Evolutionary conservation across 2,888 invertebrate species (phyloP), one percentile per base, ranked within the genome.

Genomic region (Hirtodrosophila alboralis): DNA sequence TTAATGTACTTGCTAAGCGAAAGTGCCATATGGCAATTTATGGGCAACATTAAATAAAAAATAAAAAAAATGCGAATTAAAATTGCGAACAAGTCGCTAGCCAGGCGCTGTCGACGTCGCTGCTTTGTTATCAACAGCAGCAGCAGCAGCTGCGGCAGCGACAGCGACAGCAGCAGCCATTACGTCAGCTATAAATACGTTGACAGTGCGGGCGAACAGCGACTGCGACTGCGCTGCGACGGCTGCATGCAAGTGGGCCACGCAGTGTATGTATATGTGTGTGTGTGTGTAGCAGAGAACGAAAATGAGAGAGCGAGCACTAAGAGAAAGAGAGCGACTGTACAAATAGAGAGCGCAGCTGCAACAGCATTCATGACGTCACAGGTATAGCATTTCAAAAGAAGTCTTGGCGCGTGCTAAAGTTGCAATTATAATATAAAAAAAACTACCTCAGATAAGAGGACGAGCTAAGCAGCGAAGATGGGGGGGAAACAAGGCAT

Each of bases 351-450:
- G 51, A 21, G 52, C 56, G 73, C 59, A 72, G 67, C 59, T 72
- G 72, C 56, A 63, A 16, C 53, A 23, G 59, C 38, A 23, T 9
- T 31, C 7, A 10, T 52, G 36, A 43, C 57, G 40, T 57, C 48
- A 49, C 34, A 38, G 31, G 43, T 30, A 26, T 28, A 14, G 41
- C 28, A 10, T 65, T 45, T 40, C 12, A 10, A 27, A 47, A 38
- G 18, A 54, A 70, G 75, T 28, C 64, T 71, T 40, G 64, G 43
- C 70, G 64, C 70, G 70, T 75, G 70, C 71, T 64, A 31, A 67
- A 52, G 33, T 34, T 59, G 41, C 33, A 23, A 30, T 45, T 18
- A 49, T 33, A n/a, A n/a, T n/a, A n/a, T 13, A 5, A 18, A 18
- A n/a, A n/a, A n/a, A n/a, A n/a, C n/a, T n/a, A n/a, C n/a, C 12